Percentiles rank a stretch among this genome's conserved stretches.
Conservation (phyloP, 2,797 vertebrate genomes). For the Hephaestus fuliginosus region DNA sequence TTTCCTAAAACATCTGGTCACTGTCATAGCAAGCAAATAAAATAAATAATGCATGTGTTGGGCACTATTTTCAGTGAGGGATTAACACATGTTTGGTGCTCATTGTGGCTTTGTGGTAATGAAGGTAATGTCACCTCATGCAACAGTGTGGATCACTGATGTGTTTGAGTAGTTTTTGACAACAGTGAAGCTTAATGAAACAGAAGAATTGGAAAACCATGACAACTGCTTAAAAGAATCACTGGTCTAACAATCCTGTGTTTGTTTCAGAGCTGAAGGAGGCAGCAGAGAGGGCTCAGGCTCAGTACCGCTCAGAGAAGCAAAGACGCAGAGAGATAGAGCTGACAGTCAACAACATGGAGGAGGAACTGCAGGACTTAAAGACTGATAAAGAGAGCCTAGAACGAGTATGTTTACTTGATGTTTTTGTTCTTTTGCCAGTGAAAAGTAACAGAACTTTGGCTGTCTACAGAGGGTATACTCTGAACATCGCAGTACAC, state of each 20-base stretch:
- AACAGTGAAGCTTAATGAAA: too few species aligned
- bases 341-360: conserved; percentile 84
- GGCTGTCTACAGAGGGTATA: background rate
- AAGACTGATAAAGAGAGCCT: conserved; percentile 90
- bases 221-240: background rate
- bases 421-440: background rate
- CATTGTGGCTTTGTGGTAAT: background rate
- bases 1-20: background rate
- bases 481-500: background rate
- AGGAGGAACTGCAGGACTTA: conserved; percentile 92
- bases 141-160: background rate
- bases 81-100: background rate
- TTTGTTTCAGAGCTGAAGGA: conserved; percentile 89
- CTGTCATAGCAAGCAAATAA: background rate
- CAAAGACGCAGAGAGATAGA: conserved; percentile 91
- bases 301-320: conserved; percentile 89
- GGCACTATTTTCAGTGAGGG: background rate
- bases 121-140: background rate
- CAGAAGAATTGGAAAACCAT: too few species aligned
- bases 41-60: background rate
- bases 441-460: background rate
- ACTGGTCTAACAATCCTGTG: background rate
- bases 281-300: conserved; percentile 83
- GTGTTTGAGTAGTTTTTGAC: too few species aligned
- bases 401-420: conserved; percentile 84